Percentiles rank a stretch among this genome's conserved stretches.
Conservation (phyloP, 2,888 invertebrate species). For the Mellilla xanthometata region DNA sequence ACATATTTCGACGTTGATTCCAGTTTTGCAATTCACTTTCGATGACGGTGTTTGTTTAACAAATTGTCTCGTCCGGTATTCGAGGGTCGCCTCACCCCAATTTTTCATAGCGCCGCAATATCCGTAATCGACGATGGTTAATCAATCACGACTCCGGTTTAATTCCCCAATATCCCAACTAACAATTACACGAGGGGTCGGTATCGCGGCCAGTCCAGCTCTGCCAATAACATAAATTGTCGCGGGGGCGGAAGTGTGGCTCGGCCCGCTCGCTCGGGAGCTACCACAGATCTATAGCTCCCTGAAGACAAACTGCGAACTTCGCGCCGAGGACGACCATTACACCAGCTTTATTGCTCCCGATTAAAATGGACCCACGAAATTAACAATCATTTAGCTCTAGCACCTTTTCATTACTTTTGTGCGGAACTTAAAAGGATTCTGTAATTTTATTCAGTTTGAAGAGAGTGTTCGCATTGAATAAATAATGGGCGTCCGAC, state of each 20-base stretch:
- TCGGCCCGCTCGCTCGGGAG: conserved; percentile 32
- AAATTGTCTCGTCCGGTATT: conserved; percentile 45
- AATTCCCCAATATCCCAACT: conserved; percentile 79
- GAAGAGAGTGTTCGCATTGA: conserved; percentile 2
- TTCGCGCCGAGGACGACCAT: conserved; percentile 12
- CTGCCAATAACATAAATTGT: conserved; percentile 80
- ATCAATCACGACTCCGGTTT: conserved; percentile 76
- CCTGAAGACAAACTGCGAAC: conserved; percentile 20
- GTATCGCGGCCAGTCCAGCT: conserved; percentile 66
- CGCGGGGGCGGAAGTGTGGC: conserved; percentile 67
- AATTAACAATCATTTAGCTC: conserved; percentile 13
- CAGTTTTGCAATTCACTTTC: conserved; percentile 53
- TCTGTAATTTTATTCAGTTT: conserved; percentile 1
- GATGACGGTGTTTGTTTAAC: conserved; percentile 48
- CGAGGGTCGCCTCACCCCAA: conserved; percentile 41
- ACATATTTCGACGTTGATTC: conserved; percentile 45
- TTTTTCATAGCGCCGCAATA: conserved; percentile 62
- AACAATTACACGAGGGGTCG: conserved; percentile 79
- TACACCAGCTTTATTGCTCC: conserved; percentile 13
- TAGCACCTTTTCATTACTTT: conserved; percentile 7
- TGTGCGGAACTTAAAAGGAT: background rate
- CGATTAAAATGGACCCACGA: conserved; percentile 11
- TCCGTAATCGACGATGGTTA: conserved; percentile 69
- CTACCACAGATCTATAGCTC: conserved; percentile 26
- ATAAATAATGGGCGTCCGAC: conserved; percentile 10